Evolutionary conservation across 2,888 invertebrate genomes (phyloP), one percentile per base, ranked within the genome.

Genomic region (Drosophila buzzatii): DNA sequence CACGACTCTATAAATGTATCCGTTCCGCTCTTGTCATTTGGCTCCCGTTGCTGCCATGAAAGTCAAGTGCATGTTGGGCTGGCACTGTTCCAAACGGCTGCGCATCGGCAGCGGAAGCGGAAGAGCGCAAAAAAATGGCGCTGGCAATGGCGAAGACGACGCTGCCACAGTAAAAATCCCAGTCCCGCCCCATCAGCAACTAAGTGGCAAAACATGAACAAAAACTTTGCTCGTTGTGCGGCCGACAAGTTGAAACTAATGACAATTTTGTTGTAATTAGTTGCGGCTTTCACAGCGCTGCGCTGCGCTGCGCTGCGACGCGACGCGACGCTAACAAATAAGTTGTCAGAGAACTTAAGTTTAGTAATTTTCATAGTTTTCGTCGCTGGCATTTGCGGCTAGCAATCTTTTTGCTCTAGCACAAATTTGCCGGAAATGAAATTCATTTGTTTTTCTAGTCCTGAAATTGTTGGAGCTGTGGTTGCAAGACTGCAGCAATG

Each of bases 221-320:
- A 87, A 89, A 85, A 85, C 79, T 87, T 86, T 82, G 75, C 72
- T 89, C 76, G 87, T 70, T 81, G 73, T 77, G 87, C 73, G 82
- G 85, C 81, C 85, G 86, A 85, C 86, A 87, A 87, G 85, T 87
- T 85, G 88, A 82, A 89, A 89, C 86, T 87, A 87, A 87, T 89
- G 86, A 87, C 88, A 85, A 88, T 89, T 87, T 89, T 87, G 88
- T 85, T 89, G 88, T 89, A 87, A 87, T 87, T 87, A 87, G 86
- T 89, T 88, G 88, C 79, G 85, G 85, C 89, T 89, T 77, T 82
- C 77, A 71, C 76, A 59, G 71, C 76, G 72, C 70, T 75, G 70
- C 77, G 62, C 73, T 59, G 70, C 77, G 60, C 73, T 59, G 70
- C 77, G 77, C n/a, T 75, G 70, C 77, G 62, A 75, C 62, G 70